Evolutionary conservation across 2,113 vertebrate species (phyloP).

Genomic region (Anhinga rufa): DNA sequence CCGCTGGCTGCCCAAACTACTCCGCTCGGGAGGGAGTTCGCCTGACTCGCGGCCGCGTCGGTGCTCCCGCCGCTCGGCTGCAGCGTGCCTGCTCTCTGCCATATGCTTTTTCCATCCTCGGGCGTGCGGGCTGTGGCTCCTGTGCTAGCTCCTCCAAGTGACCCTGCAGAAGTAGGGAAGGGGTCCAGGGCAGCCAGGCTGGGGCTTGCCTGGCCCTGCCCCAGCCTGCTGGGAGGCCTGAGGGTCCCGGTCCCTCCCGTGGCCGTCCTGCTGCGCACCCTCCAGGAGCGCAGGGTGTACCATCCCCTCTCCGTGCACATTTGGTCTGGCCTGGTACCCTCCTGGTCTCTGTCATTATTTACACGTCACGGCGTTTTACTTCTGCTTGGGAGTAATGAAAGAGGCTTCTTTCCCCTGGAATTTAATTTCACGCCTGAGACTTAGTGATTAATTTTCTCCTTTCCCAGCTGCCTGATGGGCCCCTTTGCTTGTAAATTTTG

Average conservation of each 20-base stretch:
- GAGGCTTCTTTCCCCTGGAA: constrained; percentile 70
- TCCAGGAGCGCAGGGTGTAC: fast-evolving
- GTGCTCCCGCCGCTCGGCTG: background rate
- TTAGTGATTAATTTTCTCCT: constrained; percentile 70
- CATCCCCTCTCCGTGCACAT: fast-evolving
- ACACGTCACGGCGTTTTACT: constrained; percentile 44
- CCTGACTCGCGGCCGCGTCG: background rate
- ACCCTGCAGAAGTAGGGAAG: background rate
- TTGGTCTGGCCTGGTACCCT: background rate
- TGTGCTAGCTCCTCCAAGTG: fast-evolving
- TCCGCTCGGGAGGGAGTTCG: background rate
- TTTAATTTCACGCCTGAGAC: constrained; percentile 78
- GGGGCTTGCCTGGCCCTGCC: background rate
- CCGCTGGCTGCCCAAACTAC: constrained; percentile 14
- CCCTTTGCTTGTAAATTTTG: constrained; percentile 70
- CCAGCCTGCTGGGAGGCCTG: background rate
- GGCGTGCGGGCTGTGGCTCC: background rate
- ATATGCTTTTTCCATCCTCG: background rate
- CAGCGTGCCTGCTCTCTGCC: background rate
- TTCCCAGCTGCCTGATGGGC: constrained; percentile 40
- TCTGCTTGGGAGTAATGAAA: constrained; percentile 62
- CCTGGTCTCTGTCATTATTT: background rate
- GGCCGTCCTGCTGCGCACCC: fast-evolving
- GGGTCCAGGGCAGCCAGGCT: fast-evolving
- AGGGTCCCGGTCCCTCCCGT: background rate